A percentile compares a stretch with the other conserved stretches of the same genome.
phyloP scores from a whole-genome alignment of 2,113 vertebrate genomes.

The Campylomormyrus numenius region DNA sequence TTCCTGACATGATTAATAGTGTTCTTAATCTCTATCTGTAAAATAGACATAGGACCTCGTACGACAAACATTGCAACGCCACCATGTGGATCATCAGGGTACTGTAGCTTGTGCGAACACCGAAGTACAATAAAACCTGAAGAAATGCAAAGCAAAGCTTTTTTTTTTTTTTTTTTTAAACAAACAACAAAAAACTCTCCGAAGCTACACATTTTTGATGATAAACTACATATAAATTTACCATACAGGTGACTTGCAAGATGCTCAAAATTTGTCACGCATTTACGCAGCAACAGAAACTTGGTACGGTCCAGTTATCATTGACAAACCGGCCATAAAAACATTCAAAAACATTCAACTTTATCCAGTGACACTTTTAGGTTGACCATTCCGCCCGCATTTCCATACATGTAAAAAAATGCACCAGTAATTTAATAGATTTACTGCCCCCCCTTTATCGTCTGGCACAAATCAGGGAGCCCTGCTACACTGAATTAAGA shows the following conservation, averaged over 20 bases:
- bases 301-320: not conserved
- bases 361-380: not conserved
- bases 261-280: not conserved
- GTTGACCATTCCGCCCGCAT: not conserved
- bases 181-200: no score
- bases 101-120: conserved; percentile 7
- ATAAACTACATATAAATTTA: not conserved
- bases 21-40: not conserved
- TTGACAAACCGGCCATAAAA: not conserved
- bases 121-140: not conserved
- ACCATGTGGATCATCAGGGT: conserved; percentile 29
- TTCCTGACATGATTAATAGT: not conserved
- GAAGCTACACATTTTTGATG: not conserved
- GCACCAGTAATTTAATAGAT: not conserved
- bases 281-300: not conserved
- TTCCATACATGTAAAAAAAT: not conserved
- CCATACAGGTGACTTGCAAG: not conserved
- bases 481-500: not conserved
- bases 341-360: not conserved
- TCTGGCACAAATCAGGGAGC: not conserved
- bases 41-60: not conserved
- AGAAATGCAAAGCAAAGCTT: not conserved
- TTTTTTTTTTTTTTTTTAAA: no score
- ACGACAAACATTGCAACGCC: conserved; percentile 20
- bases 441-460: not conserved